Evolutionary conservation across 2,797 vertebrate species (phyloP).

Genomic region (Moxostoma hubbsi): DNA sequence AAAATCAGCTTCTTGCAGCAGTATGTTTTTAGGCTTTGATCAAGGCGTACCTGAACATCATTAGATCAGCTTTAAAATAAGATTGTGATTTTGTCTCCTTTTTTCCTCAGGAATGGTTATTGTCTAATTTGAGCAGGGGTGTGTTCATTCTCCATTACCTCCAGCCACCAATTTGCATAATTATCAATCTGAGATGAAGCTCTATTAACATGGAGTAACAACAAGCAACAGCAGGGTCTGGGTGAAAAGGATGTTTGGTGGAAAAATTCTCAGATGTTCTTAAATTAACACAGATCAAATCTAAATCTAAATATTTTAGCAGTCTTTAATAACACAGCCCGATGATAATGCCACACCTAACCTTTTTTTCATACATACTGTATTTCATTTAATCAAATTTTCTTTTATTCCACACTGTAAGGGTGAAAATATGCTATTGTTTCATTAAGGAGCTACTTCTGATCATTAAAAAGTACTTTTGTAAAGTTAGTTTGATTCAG

Average conservation of each 20-base stretch:
- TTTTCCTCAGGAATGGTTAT: constrained; percentile 65
- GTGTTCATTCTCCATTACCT: constrained; percentile 75
- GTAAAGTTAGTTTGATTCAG: no score
- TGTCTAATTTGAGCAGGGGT: constrained; percentile 71
- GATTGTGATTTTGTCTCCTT: constrained; percentile 69
- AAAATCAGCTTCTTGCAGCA: constrained; percentile 62
- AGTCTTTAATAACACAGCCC: constrained; percentile 5
- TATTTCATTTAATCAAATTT: constrained; percentile 10
- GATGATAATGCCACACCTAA: constrained; percentile 17
- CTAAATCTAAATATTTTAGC: constrained; percentile 45
- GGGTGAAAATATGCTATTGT: no score
- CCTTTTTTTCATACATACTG: background rate
- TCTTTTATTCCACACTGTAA: constrained; percentile 3
- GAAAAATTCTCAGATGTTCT: constrained; percentile 39
- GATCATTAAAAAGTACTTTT: no score
- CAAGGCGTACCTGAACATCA: constrained; percentile 58
- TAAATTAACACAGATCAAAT: constrained; percentile 51
- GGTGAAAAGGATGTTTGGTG: constrained; percentile 37
- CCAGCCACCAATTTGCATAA: constrained; percentile 78
- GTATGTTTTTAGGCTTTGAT: constrained; percentile 66
- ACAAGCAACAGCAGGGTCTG: constrained; percentile 40
- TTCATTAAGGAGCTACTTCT: no score
- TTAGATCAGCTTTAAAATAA: constrained; percentile 64
- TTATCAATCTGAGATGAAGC: constrained; percentile 69
- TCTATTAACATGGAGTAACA: constrained; percentile 44